Evolutionary conservation across 2,797 vertebrate genomes (phyloP), one percentile per base, ranked within the genome.

Genomic region (Paguma larvata): DNA sequence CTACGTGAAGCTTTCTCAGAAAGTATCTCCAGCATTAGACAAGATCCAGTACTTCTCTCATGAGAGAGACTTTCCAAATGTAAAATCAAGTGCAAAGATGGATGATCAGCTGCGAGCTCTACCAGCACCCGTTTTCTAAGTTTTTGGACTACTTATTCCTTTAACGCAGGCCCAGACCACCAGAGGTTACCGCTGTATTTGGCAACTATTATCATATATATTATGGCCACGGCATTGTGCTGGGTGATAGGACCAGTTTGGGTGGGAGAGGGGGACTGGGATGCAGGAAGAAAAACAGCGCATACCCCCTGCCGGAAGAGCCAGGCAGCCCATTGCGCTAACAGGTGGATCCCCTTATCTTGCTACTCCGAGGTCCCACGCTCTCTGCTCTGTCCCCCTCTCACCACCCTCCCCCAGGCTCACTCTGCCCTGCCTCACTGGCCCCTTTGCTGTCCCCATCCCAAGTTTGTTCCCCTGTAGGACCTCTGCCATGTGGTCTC

Each of bases 1-100:
- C 73, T 62, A 85, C 13, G 72, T 18, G 56, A 56, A 75, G 13
- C 13, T 92, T 89, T 73, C 30, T 34, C 34, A 48, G 72, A 95
- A 91, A 48, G 41, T 4, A 6, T 41, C 34, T 85, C 82, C 32
- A 65, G 5, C 18, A 3, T 78, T 78, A 75, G 51, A 86, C 10
- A 90, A 73, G 70, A 59, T 41, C 34, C 12, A 38, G 16, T 14
- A 80, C 67, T 85, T 63, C 68, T 6, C 34, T 21, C 25, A 46
- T 0, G 21, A 82, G 88, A 84, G 63, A 73, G 82, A 73, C 51
- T 67, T 94, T 95, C n/a, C 51, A 77, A 63, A 59, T 34, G 21
- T 32, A 51, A 89, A 91, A 51, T 18, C 46, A 59, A 80, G 51
- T 14, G 3, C 86, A 65, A 75, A 70, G 21, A 32, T 12, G 27